Evolutionary conservation across 2,888 invertebrate species (phyloP), one percentile per base, ranked within the genome.

Genomic region (Tetrapedia diversipes): DNA sequence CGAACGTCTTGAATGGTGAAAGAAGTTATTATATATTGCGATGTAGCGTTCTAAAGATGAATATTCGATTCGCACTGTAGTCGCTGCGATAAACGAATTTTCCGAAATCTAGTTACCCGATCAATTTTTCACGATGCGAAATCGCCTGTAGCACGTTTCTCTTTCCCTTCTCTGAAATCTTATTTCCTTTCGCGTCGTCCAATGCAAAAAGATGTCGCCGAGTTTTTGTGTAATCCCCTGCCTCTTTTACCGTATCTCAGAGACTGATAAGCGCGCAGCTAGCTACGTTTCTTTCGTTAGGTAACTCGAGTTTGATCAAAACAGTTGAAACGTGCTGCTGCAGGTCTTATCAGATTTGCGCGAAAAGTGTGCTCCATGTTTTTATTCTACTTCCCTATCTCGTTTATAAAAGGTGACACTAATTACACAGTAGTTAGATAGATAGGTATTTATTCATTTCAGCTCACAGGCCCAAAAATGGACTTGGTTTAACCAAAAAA

Each of bases 191-290:
- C 56, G 11, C 41, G 65, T 19, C 10, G 47, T 56, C 47, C 49
- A 6, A n/a, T n/a, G n/a, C 0, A 45, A 19, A 73, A 70, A 54
- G 60, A 49, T 34, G 34, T 29, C 34, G 29, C n/a, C 32, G 60
- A 72, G 41, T 73, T 70, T 73, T 73, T 34, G 34, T 56, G 61
- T 56, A 73, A 61, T n/a, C n/a, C 70, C 72, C 27, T 14, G 32
- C 45, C 45, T 47, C 69, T 53, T 67, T 53, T 2, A 14, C 27
- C 43, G 22, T 32, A 47, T 47, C 60, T 54, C 19, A 10, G 29
- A 14, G 11, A 7, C 14, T 11, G 14, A 24, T 22, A 6, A 10
- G 14, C 6, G 24, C 39, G 14, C 19, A 19, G 22, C 11, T 29
- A n/a, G 41, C 27, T 22, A n/a, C n/a, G 37, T n/a, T 37, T 45